Percentiles rank a stretch among this genome's conserved stretches.
phyloP scores from a whole-genome alignment of 2,797 vertebrate genomes.

The Sylvia borin region DNA sequence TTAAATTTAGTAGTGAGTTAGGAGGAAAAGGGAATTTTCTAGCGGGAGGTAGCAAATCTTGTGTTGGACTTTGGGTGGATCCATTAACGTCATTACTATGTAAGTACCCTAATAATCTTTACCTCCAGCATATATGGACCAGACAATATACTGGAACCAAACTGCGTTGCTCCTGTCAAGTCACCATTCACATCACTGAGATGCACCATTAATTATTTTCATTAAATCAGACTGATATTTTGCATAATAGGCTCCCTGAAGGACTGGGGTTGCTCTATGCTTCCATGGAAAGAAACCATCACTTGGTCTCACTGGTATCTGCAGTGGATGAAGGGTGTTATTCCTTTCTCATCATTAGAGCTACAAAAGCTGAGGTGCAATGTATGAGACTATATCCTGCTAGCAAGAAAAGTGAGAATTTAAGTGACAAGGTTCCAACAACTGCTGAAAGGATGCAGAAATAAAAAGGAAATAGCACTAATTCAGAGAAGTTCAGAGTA shows the following conservation, averaged over 20 bases:
- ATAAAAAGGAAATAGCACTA: neutral
- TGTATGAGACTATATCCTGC: neutral
- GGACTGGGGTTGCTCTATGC: neutral
- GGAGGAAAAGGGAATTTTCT: neutral
- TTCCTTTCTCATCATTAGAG: neutral
- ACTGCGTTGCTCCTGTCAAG: neutral
- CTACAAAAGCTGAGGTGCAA: neutral
- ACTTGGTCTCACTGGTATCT: neutral
- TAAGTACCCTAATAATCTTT: neutral
- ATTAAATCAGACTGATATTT: neutral
- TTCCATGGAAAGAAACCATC: neutral
- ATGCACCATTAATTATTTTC: neutral
- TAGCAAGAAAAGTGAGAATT: neutral
- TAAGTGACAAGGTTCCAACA: neutral
- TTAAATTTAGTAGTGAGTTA: neutral
- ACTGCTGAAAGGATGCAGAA: neutral
- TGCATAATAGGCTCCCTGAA: neutral
- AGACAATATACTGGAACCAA: neutral
- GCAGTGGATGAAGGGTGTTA: neutral
- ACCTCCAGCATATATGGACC: fast-evolving
- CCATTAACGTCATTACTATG: neutral
- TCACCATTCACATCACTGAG: neutral
- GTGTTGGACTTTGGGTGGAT: neutral
- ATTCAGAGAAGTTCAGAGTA: neutral
- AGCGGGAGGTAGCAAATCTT: neutral